Base-by-base conservation (phyloP, 2,888 invertebrate species). In the Muscina levida region DNA sequence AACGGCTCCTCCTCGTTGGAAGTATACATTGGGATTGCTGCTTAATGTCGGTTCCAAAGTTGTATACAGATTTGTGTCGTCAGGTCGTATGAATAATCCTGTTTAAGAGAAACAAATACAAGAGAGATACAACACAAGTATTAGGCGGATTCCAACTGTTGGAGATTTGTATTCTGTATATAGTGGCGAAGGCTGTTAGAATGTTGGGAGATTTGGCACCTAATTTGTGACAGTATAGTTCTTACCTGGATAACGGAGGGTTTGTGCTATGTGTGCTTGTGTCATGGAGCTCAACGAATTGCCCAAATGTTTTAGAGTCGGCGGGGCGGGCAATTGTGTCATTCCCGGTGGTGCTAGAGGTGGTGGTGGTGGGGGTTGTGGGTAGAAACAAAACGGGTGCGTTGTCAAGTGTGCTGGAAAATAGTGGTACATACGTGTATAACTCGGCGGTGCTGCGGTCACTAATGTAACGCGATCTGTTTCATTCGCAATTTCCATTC, bases 11-110 rank as follows among this genome's bases (percentile, higher is more conserved):
- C 94, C 93, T 87, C 96, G 93, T 91, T 97, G 96, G 91, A 97
- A 97, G 91, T 95, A 97, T 84, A 97, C 97, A 92, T 97, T 97
- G 84, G 97, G 97, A 92, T 97, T 97, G 91, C 95, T 95, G 91
- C 96, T 97, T 90, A 96, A 92, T 85, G 95, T 96, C 85, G 95
- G 95, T 91, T 95, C 95, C 89, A 95, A 92, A 85, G 96, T 96
- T 87, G 96, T 95, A 91, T 96, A 96, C 87, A 96, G 93, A 91
- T 94, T 95, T 86, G 94, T 94, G 90, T 96, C 96, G 89, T 95
- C 96, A 85, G 95, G 94, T 87, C 95, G 93, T 90, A 95, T 91
- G 91, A 95, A 94, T 91, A 96, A 93, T 90, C 95, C 95, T 93
- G 92, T 85, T 90, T 15, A 37, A 24, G 11, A 65, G 42, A 66